Evolutionary conservation across 2,113 vertebrate species (phyloP), one percentile per base, ranked within the genome.

Genomic region (Misgurnus anguillicaudatus): DNA sequence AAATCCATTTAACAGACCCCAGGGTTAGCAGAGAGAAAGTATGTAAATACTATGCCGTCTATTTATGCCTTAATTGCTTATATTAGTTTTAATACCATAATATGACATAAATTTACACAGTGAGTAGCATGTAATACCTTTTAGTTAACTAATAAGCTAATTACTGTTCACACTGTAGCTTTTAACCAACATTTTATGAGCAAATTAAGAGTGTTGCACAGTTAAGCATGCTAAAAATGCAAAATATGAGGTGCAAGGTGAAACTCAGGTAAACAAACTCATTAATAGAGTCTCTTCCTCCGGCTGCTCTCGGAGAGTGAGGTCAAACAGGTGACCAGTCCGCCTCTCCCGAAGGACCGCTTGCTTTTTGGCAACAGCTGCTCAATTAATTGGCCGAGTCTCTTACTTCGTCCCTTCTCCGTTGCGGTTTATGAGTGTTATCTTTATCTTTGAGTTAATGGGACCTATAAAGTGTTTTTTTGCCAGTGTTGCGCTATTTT

Each of bases 341-440:
- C 62, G 53, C 48, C 9, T 71, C 55, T 85, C 81, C 85, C 77
- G 73, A 64, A 55, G 75, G 76, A 78, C 79, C 77, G 48, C 42
- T 84, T 85, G 61, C 83, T 61, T 83, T 63, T 83, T 57, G 81
- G 73, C 77, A 88, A 89, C 73, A 80, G 84, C 83, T 86, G 70
- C 58, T 79, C 84, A 88, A 88, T 89, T 91, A 90, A 92, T 90
- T 88, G 90, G 80, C 87, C 86, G 86, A 67, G 87, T 83, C 77
- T 89, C 83, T 38, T 19, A 24, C 80, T 66, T 88, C 81, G 86
- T 70, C n/a, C 39, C 42, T 16, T 42, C 53, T 75, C 61, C 42
- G 3, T 48, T 6, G 47, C 19, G 68, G 62, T 84, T 41, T 79
- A 39, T 70, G 48, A 21, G 53, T 74, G 51, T 80, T 80, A 58